Evolutionary conservation across 2,113 vertebrate genomes (phyloP).

Genomic region (Crotalus helleri): DNA sequence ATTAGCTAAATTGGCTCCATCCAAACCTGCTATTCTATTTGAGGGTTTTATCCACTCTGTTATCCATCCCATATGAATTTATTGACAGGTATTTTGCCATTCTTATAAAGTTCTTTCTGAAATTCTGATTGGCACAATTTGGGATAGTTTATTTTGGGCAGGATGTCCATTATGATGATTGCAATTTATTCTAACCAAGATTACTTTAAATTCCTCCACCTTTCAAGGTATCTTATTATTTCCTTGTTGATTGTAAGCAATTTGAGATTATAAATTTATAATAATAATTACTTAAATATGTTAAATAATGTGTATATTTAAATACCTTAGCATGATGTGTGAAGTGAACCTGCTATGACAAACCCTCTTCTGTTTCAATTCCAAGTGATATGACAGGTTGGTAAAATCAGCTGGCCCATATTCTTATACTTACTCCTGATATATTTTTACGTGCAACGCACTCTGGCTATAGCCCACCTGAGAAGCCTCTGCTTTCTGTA

Average conservation of each 20-base stretch:
- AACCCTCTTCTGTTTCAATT: neutral
- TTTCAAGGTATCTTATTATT: neutral
- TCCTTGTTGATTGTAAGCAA: neutral
- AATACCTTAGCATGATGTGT: neutral
- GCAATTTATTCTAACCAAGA: neutral
- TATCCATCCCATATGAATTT: neutral
- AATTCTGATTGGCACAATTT: neutral
- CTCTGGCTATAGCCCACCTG: neutral
- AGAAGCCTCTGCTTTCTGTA: neutral
- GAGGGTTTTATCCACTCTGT: neutral
- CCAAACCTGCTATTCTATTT: neutral
- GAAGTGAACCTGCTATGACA: neutral
- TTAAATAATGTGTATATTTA: neutral
- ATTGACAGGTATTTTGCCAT: neutral
- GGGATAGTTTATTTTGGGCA: neutral
- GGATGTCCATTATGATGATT: neutral
- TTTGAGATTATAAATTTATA: neutral
- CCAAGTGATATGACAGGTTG: neutral
- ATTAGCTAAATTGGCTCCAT: neutral
- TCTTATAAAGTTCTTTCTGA: neutral
- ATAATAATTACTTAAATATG: neutral
- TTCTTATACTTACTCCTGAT: neutral
- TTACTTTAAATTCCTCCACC: neutral
- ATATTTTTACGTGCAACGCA: neutral
- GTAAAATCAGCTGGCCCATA: neutral